Base-by-base conservation (phyloP, 2,797 vertebrate species). In the Onychomys torridus region DNA sequence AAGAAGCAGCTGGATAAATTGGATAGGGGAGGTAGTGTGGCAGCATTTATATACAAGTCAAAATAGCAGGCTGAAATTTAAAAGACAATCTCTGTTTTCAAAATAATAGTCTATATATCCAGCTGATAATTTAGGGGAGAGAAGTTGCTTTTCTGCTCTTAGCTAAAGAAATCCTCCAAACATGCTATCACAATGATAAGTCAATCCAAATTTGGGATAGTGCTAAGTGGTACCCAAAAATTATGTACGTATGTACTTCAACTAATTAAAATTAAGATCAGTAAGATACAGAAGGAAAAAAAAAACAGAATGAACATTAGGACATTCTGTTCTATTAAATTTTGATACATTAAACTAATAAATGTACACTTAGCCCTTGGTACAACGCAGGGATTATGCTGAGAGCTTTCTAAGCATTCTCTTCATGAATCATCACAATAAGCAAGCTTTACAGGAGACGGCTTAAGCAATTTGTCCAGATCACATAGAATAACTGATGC, bases 61-160 rank as follows among this genome's bases (percentile, higher is more conserved):
- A 93, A 94, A 59, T 27, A 90, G 76, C 63, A 84, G 29, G 73
- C 73, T 92, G 93, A 73, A 92, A 52, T 90, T 55, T 82, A 75
- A 88, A 88, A 75, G 43, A 78, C 21, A 14, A 55, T 69, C 37
- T 49, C n/a, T 12, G 69, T 89, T 92, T 89, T 94, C 67, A 90
- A 82, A 96, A 65, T 34, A 94, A 81, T 7, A 43, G 17, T 75
- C 14, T 88, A 88, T 27, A 88, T 79, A 40, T 55, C 75, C 52
- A 59, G 14, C 67, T 69, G 65, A 73, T 76, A 76, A 61, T 61
- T 59, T 61, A 61, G 37, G 37, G 37, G n/a, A 46, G 37, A 76
- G 9, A 75, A 88, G 55, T 25, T 77, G 40, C 0, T 10, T 46
- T 89, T 89, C n/a, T 34, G 52, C 21, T 59, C 52, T 88, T 43